Conservation (phyloP, 2,797 vertebrate species). For the Euphonia xanthogaster region DNA sequence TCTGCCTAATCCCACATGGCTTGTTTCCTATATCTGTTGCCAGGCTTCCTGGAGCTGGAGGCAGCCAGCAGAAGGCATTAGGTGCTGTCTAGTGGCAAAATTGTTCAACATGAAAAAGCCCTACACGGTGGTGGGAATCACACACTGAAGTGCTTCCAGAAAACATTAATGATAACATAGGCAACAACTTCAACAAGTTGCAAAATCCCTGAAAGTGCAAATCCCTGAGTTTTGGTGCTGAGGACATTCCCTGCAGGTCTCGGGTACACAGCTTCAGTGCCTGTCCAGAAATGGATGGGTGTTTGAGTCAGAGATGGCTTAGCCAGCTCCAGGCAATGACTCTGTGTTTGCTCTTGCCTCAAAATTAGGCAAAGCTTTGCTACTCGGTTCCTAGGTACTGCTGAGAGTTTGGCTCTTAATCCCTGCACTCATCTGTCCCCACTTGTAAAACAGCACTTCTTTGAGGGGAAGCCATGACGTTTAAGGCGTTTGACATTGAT, state of each 20-base stretch:
- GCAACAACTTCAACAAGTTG: neutral
- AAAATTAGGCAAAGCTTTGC: neutral
- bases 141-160: accelerated
- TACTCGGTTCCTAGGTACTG: neutral
- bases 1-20: neutral
- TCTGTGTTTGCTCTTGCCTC: neutral
- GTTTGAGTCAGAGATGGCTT: neutral
- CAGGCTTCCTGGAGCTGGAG: neutral
- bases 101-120: neutral
- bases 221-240: neutral
- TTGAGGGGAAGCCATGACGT: accelerated
- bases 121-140: neutral
- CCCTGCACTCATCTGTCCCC: neutral
- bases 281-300: accelerated
- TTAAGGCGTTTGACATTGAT: neutral
- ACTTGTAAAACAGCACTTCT: neutral
- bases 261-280: neutral
- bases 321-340: neutral
- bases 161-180: neutral
- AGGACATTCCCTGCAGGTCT: accelerated
- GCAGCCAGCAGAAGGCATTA: neutral
- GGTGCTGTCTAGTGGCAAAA: neutral
- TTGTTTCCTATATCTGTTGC: neutral
- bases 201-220: neutral
- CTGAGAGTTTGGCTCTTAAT: neutral